Evolutionary conservation across 64 coral and sea anemone species (phyloP), one percentile per base, ranked within the genome.

Genomic region (Pocillopora verrucosa): DNA sequence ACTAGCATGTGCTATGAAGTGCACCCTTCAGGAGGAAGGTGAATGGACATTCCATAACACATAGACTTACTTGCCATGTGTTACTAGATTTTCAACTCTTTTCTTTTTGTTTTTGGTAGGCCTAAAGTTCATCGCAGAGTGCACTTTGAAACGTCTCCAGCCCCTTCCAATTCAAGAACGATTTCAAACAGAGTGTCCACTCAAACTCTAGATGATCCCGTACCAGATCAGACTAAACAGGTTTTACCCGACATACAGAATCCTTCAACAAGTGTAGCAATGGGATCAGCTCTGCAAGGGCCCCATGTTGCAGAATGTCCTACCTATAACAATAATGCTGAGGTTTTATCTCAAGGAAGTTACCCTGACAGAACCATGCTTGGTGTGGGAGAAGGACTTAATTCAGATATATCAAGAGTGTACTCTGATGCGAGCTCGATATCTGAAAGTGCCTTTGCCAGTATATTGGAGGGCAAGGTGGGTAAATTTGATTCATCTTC

Each of bases 81-180:
- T 69, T 22, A 22, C 65, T n/a, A 10, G 5, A 2, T 24, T n/a
- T 24, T 24, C 22, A 69, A 22, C 24, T 5, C 22, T 20, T 22
- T 4, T 9, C 25, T 20, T 83, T 51, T 83, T 1, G 15, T 45
- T 83, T 68, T 22, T 45, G 7, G 12, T 62, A 83, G 80, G 59
- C 80, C 80, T 11, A 63, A 83, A 41, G 34, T 19, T 19, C 22
- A 20, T 35, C 80, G 17, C 36, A 83, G 13, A 68, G 80, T 83
- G 61, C 80, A 83, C 13, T 83, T 83, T 67, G 61, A 83, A 35
- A 62, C 34, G 34, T 83, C 80, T 67, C 60, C 80, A 45, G 61
- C 19, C 41, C 61, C 61, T 67, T 22, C 15, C 34, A 45, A 16
- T 17, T 83, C 80, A 59, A 79, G 56, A 25, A 15, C 0, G 2